Evolutionary conservation across 2,888 invertebrate genomes (phyloP).

Genomic region (Pediacus dermestoides): DNA sequence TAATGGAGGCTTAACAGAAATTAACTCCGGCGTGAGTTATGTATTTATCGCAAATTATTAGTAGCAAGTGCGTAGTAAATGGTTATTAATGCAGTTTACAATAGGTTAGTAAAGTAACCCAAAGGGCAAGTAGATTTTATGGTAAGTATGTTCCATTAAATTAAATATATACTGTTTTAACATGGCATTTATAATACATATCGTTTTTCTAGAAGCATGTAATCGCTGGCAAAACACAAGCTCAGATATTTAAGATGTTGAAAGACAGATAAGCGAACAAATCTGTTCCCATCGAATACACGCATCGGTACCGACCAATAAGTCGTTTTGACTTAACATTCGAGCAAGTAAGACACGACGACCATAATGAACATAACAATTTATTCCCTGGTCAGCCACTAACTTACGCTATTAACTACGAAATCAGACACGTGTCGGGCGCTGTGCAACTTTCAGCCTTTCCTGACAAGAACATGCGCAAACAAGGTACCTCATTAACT

Average conservation of each 20-base stretch:
- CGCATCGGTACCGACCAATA: slow-evolving; percentile 32
- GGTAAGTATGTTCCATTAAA: slow-evolving; percentile 2
- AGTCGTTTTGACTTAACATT: slow-evolving; percentile 36
- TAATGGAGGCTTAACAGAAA: no score
- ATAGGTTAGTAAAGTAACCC: no score
- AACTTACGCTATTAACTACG: slow-evolving; percentile 35
- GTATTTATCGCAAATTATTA: no score
- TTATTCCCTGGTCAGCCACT: slow-evolving; percentile 37
- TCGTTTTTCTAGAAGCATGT: slow-evolving; percentile 26
- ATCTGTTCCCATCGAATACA: slow-evolving; percentile 30
- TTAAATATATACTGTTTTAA: slow-evolving; percentile 8
- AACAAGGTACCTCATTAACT: slow-evolving; percentile 37
- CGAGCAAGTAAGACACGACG: slow-evolving; percentile 37
- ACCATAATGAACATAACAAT: slow-evolving; percentile 41
- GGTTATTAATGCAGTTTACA: no score
- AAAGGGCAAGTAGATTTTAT: no score
- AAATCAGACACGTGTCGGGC: slow-evolving; percentile 28
- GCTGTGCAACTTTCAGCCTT: slow-evolving; percentile 14
- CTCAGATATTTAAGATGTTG: slow-evolving; percentile 32
- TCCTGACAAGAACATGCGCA: slow-evolving; percentile 28
- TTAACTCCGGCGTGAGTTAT: no score
- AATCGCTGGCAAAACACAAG: slow-evolving; percentile 25
- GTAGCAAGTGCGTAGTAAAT: no score
- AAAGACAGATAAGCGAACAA: slow-evolving; percentile 31
- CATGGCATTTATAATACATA: slow-evolving; percentile 19